Conservation (phyloP, 2,113 vertebrate genomes). For the Nothoprocta perdicaria region DNA sequence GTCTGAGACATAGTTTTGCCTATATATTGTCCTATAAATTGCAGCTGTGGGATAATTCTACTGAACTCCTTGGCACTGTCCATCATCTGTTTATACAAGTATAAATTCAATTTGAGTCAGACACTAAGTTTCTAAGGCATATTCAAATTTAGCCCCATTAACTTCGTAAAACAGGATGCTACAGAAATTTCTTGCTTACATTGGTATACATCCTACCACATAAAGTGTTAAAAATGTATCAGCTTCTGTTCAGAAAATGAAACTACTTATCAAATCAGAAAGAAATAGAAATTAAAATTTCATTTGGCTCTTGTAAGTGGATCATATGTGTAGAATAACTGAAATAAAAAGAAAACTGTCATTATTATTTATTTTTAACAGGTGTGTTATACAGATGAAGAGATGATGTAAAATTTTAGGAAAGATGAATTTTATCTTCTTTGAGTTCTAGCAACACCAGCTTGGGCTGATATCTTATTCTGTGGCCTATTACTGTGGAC, state of each 20-base stretch:
- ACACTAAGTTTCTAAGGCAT: neutral
- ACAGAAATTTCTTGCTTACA: neutral
- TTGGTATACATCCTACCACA: neutral
- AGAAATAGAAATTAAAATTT: neutral
- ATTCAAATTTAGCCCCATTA: neutral
- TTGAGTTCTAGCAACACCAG: neutral
- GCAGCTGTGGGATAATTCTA: neutral
- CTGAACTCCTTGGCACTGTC: neutral
- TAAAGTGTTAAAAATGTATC: neutral
- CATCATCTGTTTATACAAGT: neutral
- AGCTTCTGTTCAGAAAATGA: neutral
- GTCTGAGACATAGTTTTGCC: neutral
- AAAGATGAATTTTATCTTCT: too few relatives aligned
- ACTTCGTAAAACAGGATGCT: neutral
- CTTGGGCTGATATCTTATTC: neutral
- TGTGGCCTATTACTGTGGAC: neutral
- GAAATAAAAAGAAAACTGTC: neutral
- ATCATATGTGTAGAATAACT: too few relatives aligned
- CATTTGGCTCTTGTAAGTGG: too few relatives aligned
- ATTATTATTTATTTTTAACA: neutral
- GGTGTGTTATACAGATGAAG: neutral
- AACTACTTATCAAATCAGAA: neutral
- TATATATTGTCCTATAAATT: neutral
- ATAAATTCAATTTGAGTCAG: neutral
- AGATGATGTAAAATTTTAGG: too few relatives aligned